These are phyloP conservation scores for Antheraea mylitta DNA, from an alignment of 1,140 invertebrate species.

Conservation along the genomic window DNA sequence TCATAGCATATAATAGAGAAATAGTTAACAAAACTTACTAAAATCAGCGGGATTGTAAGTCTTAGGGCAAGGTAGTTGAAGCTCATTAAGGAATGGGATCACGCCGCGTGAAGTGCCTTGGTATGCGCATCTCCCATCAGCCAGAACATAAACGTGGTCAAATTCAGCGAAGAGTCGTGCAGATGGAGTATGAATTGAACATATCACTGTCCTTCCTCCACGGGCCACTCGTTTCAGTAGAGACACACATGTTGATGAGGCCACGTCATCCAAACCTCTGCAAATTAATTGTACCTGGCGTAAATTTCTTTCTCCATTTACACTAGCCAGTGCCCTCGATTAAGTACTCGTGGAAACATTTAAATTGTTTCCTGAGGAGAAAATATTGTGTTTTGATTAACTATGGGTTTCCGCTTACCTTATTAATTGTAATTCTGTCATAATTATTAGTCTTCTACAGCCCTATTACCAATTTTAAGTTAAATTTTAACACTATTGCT, in stretches of 20 bases:
- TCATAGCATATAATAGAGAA: too few relatives aligned
- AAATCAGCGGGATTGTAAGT: constrained; percentile 92
- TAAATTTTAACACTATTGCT: too few relatives aligned
- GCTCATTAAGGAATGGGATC: constrained; percentile 83
- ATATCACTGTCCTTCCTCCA: constrained; percentile 92
- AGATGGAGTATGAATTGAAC: constrained; percentile 95
- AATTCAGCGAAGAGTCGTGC: constrained; percentile 88
- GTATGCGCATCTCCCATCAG: constrained; percentile 87
- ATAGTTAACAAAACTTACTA: constrained; percentile 79
- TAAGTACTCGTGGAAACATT: too few relatives aligned
- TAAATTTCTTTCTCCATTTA: too few relatives aligned
- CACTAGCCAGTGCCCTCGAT: too few relatives aligned
- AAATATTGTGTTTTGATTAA: too few relatives aligned
- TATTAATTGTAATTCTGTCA: too few relatives aligned
- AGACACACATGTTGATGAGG: constrained; percentile 87
- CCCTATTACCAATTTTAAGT: too few relatives aligned
- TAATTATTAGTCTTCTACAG: too few relatives aligned
- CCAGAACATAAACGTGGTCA: constrained; percentile 88
- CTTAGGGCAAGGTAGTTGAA: constrained; percentile 85
- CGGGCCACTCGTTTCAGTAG: constrained; percentile 88
- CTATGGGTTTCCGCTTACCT: too few relatives aligned
- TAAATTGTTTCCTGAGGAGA: too few relatives aligned
- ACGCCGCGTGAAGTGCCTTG: constrained; percentile 84
- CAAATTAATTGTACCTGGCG: constrained; percentile 23
- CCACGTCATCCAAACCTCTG: constrained; percentile 88